Evolutionary conservation across 2,888 invertebrate genomes (phyloP).

Genomic region (Sepioteuthis lessoniana): DNA sequence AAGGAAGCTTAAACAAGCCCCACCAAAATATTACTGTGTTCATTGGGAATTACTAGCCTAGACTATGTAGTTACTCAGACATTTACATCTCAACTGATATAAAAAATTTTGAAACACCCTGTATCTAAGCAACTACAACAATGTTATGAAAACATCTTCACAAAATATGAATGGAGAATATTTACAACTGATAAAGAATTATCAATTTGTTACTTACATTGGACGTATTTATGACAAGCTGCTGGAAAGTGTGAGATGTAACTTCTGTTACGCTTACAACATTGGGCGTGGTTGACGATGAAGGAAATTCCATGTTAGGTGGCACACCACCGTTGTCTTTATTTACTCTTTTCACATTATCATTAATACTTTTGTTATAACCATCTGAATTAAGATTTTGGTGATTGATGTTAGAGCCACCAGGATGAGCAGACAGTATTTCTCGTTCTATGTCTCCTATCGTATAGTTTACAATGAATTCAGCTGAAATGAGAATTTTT

Average conservation of each 20-base stretch:
- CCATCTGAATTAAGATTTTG: background rate
- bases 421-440: slow-evolving; percentile 69
- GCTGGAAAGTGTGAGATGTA: slow-evolving; percentile 81
- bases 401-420: background rate
- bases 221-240: slow-evolving; percentile 78
- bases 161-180: no score
- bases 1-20: no score
- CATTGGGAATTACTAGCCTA: no score
- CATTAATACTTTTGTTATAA: background rate
- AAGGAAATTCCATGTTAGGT: slow-evolving; percentile 51
- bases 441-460: slow-evolving; percentile 75
- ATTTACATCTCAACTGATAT: no score
- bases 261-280: slow-evolving; percentile 81
- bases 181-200: background rate
- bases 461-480: slow-evolving; percentile 78
- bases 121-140: no score
- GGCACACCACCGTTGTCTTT: background rate
- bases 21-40: no score
- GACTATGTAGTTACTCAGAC: no score
- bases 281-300: slow-evolving; percentile 56
- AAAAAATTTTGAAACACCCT: no score
- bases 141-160: no score
- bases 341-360: background rate
- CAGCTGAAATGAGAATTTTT: slow-evolving; percentile 59
- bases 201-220: slow-evolving; percentile 50